Percentiles rank a stretch among this genome's conserved stretches.
Conservation (phyloP, 1,140 invertebrate species). For the Pseudomyrmex concolor region DNA sequence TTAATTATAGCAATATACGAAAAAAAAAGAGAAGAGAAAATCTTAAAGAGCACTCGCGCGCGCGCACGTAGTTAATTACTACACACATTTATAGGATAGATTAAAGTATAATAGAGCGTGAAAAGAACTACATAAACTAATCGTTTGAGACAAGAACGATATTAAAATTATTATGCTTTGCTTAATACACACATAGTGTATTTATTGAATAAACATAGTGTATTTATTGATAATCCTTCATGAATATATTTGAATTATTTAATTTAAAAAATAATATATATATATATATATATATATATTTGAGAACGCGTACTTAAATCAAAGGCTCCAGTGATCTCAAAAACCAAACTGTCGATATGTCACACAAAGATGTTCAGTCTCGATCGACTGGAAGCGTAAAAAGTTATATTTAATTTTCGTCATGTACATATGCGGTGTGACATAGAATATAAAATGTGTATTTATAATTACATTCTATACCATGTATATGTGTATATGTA, state of each 20-base stretch:
- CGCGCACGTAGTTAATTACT: slow-evolving; percentile 28
- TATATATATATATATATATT: slow-evolving; percentile 53
- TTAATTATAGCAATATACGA: background rate
- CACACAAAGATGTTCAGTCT: slow-evolving; percentile 25
- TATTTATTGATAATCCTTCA: too few species aligned
- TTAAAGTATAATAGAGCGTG: slow-evolving; percentile 12
- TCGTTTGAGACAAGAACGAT: too few species aligned
- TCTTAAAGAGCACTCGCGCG: slow-evolving; percentile 34
- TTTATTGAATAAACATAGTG: too few species aligned
- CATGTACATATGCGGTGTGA: slow-evolving; percentile 20
- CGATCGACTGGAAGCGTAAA: slow-evolving; percentile 15
- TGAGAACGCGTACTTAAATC: slow-evolving; percentile 38
- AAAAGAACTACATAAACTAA: too few species aligned
- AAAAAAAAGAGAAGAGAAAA: slow-evolving; percentile 20
- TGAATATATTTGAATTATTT: background rate
- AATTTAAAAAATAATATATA: slow-evolving; percentile 54
- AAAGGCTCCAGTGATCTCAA: slow-evolving; percentile 34
- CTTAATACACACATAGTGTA: too few species aligned
- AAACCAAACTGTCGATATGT: slow-evolving; percentile 39
- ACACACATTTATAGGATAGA: slow-evolving; percentile 47
- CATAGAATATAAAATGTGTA: slow-evolving; percentile 66
- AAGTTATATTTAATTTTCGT: slow-evolving; percentile 19
- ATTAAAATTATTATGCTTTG: too few species aligned
- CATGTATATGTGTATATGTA: slow-evolving; percentile 48
- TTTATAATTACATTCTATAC: slow-evolving; percentile 72